Conservation (phyloP, 1,140 invertebrate species). For the Battus philenor region DNA sequence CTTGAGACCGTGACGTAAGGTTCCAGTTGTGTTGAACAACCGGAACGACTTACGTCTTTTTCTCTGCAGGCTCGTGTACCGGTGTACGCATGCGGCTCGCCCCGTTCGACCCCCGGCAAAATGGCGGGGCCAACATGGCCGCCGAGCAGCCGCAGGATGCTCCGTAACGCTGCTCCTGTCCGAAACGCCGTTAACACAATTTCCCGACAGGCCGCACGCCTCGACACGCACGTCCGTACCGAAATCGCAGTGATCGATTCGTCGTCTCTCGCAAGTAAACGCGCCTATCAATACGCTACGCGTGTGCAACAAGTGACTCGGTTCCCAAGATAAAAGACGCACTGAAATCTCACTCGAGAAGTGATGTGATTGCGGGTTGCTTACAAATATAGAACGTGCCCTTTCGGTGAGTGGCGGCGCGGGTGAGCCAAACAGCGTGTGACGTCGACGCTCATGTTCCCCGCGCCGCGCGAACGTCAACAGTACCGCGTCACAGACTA, state of each 20-base stretch:
- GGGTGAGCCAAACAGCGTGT: constrained; percentile 49
- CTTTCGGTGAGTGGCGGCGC: constrained; percentile 60
- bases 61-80: constrained; percentile 51
- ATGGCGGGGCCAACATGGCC: constrained; percentile 70
- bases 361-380: constrained; percentile 60
- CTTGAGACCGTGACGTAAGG: constrained; percentile 40
- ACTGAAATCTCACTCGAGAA: constrained; percentile 35
- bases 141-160: constrained; percentile 69
- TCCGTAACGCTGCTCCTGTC: constrained; percentile 54
- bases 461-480: constrained; percentile 69
- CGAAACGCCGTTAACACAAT: constrained; percentile 56
- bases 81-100: constrained; percentile 71
- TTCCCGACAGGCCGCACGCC: constrained; percentile 44
- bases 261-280: constrained; percentile 33
- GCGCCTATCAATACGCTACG: constrained; percentile 30
- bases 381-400: constrained; percentile 68
- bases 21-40: constrained; percentile 27
- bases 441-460: no score
- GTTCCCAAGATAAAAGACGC: constrained; percentile 41
- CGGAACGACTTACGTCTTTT: constrained; percentile 56
- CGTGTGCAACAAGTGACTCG: constrained; percentile 70
- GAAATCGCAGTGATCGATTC: constrained; percentile 44
- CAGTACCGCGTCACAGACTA: constrained; percentile 60
- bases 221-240: constrained; percentile 46
- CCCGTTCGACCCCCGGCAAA: constrained; percentile 66